phyloP scores from a whole-genome alignment of 2,888 invertebrate species.

The Heliconius ismenius region DNA sequence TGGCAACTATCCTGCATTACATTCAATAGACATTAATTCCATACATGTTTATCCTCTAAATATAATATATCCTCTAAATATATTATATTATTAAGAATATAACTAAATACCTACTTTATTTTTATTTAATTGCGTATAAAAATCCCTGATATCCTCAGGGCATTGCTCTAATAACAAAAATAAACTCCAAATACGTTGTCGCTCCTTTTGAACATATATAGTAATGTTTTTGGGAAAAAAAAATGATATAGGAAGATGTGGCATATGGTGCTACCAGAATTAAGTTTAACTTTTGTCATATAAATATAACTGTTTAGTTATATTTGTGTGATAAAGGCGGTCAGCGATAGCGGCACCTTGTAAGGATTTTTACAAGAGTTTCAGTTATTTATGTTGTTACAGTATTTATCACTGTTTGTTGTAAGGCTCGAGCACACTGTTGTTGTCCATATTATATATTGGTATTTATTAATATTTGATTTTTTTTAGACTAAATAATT shows the following conservation, averaged over 20 bases:
- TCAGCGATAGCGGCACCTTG: conserved; percentile 73
- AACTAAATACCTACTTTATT: no score
- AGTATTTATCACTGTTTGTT: conserved; percentile 66
- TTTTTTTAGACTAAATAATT: no score
- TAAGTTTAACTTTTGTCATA: conserved; percentile 7
- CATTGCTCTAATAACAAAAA: neutral
- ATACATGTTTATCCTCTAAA: no score
- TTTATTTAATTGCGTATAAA: no score
- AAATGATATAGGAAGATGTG: neutral
- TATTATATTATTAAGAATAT: no score
- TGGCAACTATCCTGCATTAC: no score
- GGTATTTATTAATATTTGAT: neutral
- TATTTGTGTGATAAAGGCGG: conserved; percentile 46
- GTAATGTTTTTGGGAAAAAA: neutral
- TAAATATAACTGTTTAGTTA: conserved; percentile 46
- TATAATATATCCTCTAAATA: no score
- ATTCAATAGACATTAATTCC: no score
- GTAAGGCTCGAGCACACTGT: conserved; percentile 31
- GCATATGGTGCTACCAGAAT: conserved; percentile 17
- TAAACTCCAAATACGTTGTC: neutral
- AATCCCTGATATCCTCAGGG: neutral
- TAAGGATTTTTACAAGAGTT: conserved; percentile 76
- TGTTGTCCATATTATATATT: neutral
- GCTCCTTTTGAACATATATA: neutral
- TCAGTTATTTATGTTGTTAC: conserved; percentile 76